Evolutionary conservation across 2,113 vertebrate species (phyloP), one percentile per base, ranked within the genome.

Genomic region (Xyliphius kryptos): DNA sequence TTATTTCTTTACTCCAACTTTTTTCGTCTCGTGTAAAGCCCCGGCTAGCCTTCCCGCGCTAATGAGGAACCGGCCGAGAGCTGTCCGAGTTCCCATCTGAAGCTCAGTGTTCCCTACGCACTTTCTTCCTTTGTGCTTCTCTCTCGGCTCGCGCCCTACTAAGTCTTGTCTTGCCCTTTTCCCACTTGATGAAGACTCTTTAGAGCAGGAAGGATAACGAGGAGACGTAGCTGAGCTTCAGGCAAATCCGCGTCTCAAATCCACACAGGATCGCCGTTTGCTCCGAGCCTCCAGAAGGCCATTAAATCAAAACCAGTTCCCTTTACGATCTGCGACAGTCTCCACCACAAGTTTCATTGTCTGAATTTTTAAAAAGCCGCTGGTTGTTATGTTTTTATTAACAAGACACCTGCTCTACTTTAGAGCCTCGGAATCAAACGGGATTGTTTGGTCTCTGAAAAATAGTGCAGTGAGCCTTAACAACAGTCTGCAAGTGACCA

Each of bases 101-200:
- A 44, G 56, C 41, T 32, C 10, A 11, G 4, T 15, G n/a, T 10
- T 44, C 10, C 19, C 20, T 21, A 8, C 41, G 2, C 14, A 46
- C 41, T 16, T 5, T 77, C 74, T 77, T 70, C 52, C 43, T 65
- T 53, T 48, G 16, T 44, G 71, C 70, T 61, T 58, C 20, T 60
- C 69, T 66, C 38, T 63, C 59, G 66, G 60, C 73, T 72, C 57
- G 54, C 17, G 56, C 65, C 67, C 58, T 32, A 61, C 40, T 66
- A 65, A 69, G 62, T 38, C 12, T 16, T 13, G 13, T 32, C 36
- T 40, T 21, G 36, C 47, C 40, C 19, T 36, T 16, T 61, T 26
- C 20, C 21, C 40, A 49, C 38, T 68, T 58, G 49, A 62, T 67
- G 54, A 70, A 56, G 40, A 51, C 37, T 19, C 61, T 50, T 61